Percentiles rank a stretch among this genome's conserved stretches.
phyloP scores from a whole-genome alignment of 2,113 vertebrate species.

The Saguinus midas region DNA sequence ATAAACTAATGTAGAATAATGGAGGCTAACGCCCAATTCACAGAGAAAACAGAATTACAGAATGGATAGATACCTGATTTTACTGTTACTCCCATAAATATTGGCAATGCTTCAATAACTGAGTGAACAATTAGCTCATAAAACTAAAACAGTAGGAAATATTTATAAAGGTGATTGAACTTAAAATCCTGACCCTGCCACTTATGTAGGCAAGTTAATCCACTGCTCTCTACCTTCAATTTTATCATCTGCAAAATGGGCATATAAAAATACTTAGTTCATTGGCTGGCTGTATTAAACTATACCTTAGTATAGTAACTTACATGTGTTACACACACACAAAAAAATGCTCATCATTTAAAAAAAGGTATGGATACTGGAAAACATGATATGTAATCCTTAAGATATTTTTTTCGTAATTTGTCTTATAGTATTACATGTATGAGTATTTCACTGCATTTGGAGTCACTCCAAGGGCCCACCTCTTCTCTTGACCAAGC shows the following conservation, averaged over 20 bases:
- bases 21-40: not conserved
- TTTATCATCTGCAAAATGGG: not conserved
- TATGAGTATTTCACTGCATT: not conserved
- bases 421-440: not conserved
- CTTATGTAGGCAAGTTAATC: not conserved
- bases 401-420: not conserved
- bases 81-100: not conserved
- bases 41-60: not conserved
- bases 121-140: not conserved
- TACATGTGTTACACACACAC: not conserved
- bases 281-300: not conserved
- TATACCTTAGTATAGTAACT: not conserved
- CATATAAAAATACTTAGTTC: not conserved
- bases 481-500: not conserved
- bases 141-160: not conserved
- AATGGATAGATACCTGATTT: not conserved
- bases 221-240: not conserved
- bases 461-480: not conserved
- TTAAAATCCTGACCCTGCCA: not conserved
- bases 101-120: not conserved
- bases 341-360: not conserved
- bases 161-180: not conserved
- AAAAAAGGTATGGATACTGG: not conserved
- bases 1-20: not conserved
- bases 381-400: not conserved